Evolutionary conservation across 2,888 invertebrate genomes (phyloP), one percentile per base, ranked within the genome.

Genomic region (Deilephila porcellus): DNA sequence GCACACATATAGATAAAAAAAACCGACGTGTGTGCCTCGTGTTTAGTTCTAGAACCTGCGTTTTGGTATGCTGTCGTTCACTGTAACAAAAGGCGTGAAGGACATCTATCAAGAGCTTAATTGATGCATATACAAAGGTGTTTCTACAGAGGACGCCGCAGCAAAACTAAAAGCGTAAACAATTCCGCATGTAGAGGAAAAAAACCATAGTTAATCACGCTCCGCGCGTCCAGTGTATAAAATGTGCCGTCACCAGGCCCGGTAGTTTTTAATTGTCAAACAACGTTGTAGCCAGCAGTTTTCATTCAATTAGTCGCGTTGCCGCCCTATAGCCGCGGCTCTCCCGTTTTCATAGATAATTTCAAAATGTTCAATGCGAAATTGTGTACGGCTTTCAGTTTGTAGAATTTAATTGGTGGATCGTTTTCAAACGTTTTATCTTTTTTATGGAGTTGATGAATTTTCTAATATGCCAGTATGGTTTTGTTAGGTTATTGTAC

Each of bases 221-320:
- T 67, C 52, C 25, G 67, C 25, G 67, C 25, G 52, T 67, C 67
- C 67, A 52, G 52, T 67, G 67, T 67, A 17, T 67, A 67, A 52
- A 67, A 67, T 67, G 67, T 52, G 52, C 52, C 67, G 67, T 17
- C 64, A 64, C 64, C 20, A 67, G 72, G 64, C 25, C n/a, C 63
- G 64, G 37, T 73, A 82, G 82, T 83, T 83, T 85, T 85, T 86
- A 86, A 86, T 86, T 85, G 82, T 79, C 81, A 83, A 83, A 86
- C 83, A 80, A 78, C 76, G 78, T 76, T 53, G 62, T 56, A 53
- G 67, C 62, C 34, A 19, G 81, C 81, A 83, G 83, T 83, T 85
- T 86, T 80, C 81, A 85, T 86, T 86, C 83, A 85, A 85, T 86
- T 86, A 85, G 79, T 77, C 76, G 78, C 76, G 71, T 29, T 62